Base-by-base conservation (phyloP, 2,888 invertebrate species). In the Ophion obscuratus region DNA sequence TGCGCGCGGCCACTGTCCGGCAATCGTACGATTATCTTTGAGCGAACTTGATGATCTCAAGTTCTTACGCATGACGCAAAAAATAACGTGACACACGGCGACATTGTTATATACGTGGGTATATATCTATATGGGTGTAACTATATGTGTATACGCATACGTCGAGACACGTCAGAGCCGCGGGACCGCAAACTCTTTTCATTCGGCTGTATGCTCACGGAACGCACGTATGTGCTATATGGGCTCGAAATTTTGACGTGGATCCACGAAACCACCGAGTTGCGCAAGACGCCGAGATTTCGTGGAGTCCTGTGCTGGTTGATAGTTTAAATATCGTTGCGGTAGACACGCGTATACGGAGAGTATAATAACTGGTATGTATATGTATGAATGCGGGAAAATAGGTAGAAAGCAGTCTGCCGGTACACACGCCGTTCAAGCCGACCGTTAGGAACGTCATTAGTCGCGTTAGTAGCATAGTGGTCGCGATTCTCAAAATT, bases 271-370 rank as follows among this genome's bases (percentile, higher is more conserved):
- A 74, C 79, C 61, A 73, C 71, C 20, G 62, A 68, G 73, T 86
- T 86, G 77, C 83, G 85, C 83, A 86, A 86, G 59, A 9, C n/a
- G 36, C 40, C 71, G 62, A 74, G 82, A 81, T 83, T 83, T 86
- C 83, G 83, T 80, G 68, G 67, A 76, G 67, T 86, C 77, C 77
- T 61, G 74, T 62, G 77, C 62, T 59, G 61, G 53, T 27, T 64
- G 66, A 40, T 68, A 68, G 62, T 70, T 67, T 83, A 76, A 83
- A 47, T 83, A 53, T 77, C 20, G 66, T 68, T 14, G 10, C 59
- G 36, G 11, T 36, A 66, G 31, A 61, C 24, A 44, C 44, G 40
- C 24, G 44, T 24, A 44, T 14, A 0, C 17, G 7, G 24, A n/a
- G 53, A 71, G 14, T 53, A 53, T 31, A 27, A 57, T 31, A 31